phyloP scores from a whole-genome alignment of 2,888 invertebrate genomes.

The Drosophila antonietae region DNA sequence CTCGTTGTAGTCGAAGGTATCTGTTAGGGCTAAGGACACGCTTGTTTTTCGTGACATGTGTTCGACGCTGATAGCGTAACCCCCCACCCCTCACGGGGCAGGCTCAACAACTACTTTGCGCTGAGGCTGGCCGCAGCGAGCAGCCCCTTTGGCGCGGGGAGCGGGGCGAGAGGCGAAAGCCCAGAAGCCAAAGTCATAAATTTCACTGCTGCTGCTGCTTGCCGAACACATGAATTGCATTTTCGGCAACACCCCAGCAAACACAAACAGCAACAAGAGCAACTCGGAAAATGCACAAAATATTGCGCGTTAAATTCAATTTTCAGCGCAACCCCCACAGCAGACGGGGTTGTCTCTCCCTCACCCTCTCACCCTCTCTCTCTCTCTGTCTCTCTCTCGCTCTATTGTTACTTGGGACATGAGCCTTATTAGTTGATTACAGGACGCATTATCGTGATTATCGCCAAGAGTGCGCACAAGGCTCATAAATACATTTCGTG shows the following conservation, averaged over 20 bases:
- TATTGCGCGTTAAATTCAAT: slow-evolving; percentile 84
- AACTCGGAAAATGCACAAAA: slow-evolving; percentile 77
- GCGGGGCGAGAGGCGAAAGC: slow-evolving; percentile 28
- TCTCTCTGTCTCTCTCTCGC: not conserved
- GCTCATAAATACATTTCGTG: slow-evolving; percentile 66
- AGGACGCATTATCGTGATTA: slow-evolving; percentile 85
- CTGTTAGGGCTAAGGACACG: slow-evolving; percentile 5
- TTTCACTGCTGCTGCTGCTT: slow-evolving; percentile 52
- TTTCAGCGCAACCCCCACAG: slow-evolving; percentile 65
- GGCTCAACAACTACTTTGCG: slow-evolving; percentile 10
- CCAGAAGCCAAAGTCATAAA: slow-evolving; percentile 67
- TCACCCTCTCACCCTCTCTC: not conserved
- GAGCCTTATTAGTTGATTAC: slow-evolving; percentile 85
- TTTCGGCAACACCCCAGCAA: slow-evolving; percentile 62
- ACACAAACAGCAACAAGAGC: slow-evolving; percentile 15
- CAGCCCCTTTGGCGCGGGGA: slow-evolving; percentile 20
- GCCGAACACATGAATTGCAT: slow-evolving; percentile 77
- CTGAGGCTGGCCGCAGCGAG: slow-evolving; percentile 56
- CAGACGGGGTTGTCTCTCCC: slow-evolving; percentile 1
- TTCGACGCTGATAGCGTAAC: slow-evolving; percentile 72
- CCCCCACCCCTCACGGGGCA: slow-evolving; percentile 22
- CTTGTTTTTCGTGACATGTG: slow-evolving; percentile 79
- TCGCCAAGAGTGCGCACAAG: slow-evolving; percentile 58
- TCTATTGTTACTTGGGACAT: slow-evolving; percentile 51
- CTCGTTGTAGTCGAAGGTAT: not conserved